Evolutionary conservation across 2,113 vertebrate species (phyloP), one percentile per base, ranked within the genome.

Genomic region (Hucho hucho): DNA sequence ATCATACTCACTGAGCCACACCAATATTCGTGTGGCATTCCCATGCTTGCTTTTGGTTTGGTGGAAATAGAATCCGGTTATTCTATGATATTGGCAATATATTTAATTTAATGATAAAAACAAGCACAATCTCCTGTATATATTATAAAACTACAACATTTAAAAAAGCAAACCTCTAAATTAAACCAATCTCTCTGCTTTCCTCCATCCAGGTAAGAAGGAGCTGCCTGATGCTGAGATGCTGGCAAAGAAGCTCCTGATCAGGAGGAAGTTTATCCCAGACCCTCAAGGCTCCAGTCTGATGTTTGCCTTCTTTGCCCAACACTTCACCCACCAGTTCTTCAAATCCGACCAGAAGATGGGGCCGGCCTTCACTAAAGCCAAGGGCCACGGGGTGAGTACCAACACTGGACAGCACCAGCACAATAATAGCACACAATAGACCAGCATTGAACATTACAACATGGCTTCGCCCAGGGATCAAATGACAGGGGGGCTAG

Each of bases 281-380:
- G 97, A 99, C 47, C 98, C 97, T 0, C 97, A 99, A 86, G 94
- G 94, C 77, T 93, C 96, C 59, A 99, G 95, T 20, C 86, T 98
- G 79, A 98, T 99, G 97, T 99, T 99, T 66, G 95, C 95, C 0
- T 99, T 99, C 90, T 99, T 99, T 32, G 97, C 98, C 1, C 98
- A 99, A 68, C 97, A 99, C 84, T 99, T 99, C 83, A 97, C 96
- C 0, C 98, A 99, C 74, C 97, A 99, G 71, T 99, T 96, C 90
- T 99, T 99, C 85, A 99, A 98, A 91, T 95, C 95, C 0, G 97
- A 99, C 74, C 87, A 90, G 78, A 95, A 95, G 75, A 94, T 84
- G 83, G 98, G 98, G 3, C 95, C 98, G 37, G 96, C 91, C 61
- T 99, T 99, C 85, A 99, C 95, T 2, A 87, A 70, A 24, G 96